A percentile compares a stretch with the other conserved stretches of the same genome.
phyloP scores from a whole-genome alignment of 2,888 invertebrate species.

The Dynastes tityus region DNA sequence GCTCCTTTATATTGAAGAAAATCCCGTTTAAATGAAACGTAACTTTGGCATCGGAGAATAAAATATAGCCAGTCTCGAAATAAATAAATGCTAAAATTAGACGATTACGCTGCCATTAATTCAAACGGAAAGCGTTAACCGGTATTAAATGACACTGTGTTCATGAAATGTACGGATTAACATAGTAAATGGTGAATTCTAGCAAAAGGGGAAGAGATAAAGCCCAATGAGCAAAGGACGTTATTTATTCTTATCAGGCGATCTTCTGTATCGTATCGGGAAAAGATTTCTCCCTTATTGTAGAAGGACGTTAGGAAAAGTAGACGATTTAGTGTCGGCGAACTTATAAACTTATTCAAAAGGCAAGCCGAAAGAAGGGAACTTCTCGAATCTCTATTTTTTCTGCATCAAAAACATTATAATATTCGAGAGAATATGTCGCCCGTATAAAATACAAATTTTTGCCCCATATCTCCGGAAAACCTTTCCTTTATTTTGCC shows the following conservation, averaged over 20 bases:
- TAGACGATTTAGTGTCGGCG: constrained; percentile 61
- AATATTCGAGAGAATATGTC: constrained; percentile 16
- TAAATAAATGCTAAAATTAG: constrained; percentile 51
- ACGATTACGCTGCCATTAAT: constrained; percentile 66
- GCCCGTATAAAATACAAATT: not conserved
- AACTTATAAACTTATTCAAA: constrained; percentile 61
- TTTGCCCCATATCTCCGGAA: constrained; percentile 8
- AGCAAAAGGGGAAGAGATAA: constrained; percentile 66
- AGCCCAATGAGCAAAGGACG: constrained; percentile 64
- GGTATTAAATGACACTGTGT: constrained; percentile 68
- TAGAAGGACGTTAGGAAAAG: constrained; percentile 63
- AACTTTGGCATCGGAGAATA: constrained; percentile 2
- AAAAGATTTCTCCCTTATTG: constrained; percentile 61
- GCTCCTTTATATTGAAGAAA: not conserved
- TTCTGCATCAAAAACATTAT: constrained; percentile 35
- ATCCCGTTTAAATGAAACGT: constrained; percentile 8
- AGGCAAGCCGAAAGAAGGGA: not conserved
- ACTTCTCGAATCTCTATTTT: constrained; percentile 41
- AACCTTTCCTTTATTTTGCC: constrained; percentile 4
- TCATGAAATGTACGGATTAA: constrained; percentile 69
- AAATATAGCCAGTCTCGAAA: not conserved
- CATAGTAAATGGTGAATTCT: constrained; percentile 68
- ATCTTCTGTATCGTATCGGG: constrained; percentile 66
- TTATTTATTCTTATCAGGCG: constrained; percentile 69
- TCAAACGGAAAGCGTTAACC: constrained; percentile 64